phyloP scores from a whole-genome alignment of 1,140 invertebrate species.

The Acromyrmex charruanus region DNA sequence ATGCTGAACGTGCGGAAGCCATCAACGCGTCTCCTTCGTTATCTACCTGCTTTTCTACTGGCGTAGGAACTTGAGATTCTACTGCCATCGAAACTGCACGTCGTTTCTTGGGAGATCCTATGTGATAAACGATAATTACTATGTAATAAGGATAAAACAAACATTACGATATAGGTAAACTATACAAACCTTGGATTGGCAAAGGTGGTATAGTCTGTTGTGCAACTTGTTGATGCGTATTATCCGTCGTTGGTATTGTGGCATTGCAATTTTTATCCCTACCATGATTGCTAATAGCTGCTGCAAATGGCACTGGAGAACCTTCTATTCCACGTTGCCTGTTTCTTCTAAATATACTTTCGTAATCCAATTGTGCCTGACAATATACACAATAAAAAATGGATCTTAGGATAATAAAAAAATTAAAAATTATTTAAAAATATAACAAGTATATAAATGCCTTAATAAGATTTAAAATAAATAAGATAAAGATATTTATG shows the following conservation, averaged over 20 bases:
- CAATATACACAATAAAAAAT: not conserved
- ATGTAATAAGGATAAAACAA: constrained; percentile 34
- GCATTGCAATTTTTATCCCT: constrained; percentile 92
- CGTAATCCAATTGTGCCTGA: constrained; percentile 83
- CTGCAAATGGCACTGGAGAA: constrained; percentile 81
- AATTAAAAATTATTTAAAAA: not conserved
- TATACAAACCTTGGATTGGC: constrained; percentile 80
- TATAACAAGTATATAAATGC: not conserved
- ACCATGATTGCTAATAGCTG: constrained; percentile 84
- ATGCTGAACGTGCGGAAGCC: constrained; percentile 85
- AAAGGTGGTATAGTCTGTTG: constrained; percentile 79
- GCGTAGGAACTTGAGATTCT: constrained; percentile 82
- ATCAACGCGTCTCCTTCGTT: constrained; percentile 87
- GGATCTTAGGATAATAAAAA: not conserved
- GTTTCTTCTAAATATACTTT: constrained; percentile 82
- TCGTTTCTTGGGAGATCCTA: constrained; percentile 87
- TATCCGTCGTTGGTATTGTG: constrained; percentile 86
- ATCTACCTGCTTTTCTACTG: constrained; percentile 85
- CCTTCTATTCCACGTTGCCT: constrained; percentile 81
- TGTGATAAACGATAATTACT: constrained; percentile 54
- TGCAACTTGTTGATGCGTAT: constrained; percentile 80
- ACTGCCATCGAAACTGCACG: constrained; percentile 87
- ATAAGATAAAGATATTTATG: not conserved
- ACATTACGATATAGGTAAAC: not conserved
- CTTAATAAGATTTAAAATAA: not conserved